Evolutionary conservation across 1,140 invertebrate species (phyloP), one percentile per base, ranked within the genome.

Genomic region (Stegodyphus dumicola): DNA sequence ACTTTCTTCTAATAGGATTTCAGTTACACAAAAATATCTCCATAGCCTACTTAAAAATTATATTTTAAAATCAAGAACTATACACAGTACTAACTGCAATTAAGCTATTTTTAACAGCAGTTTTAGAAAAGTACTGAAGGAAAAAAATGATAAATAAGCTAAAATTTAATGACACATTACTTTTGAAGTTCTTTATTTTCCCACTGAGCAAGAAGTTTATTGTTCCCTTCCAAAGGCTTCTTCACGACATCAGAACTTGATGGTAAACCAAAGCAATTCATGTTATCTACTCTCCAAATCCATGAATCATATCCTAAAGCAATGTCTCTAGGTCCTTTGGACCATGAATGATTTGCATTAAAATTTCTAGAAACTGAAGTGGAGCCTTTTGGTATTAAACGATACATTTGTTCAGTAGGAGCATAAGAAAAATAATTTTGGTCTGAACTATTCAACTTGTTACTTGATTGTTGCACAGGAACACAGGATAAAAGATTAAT

Each of bases 401-500:
- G 60, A 70, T 85, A 85, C 79, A 83, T 74, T 13, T 74, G 56
- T 53, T 60, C 33, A 56, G 6, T 71, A 15, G 70, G 18, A 54
- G 48, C 13, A 52, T 17, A 33, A 11, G 53, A 48, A 65, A 75
- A 65, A 67, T 83, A 83, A 54, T 83, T 83, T 53, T 56, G 66
- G 53, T 70, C 33, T 33, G 33, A 33, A 33, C 33, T 33, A 33
- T 33, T 81, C 49, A 65, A 48, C 18, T 53, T 65, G 33, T 6
- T 74, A 18, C 1, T 18, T 51, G 69, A 49, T 10, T 79, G 77
- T 52, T 86, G 66, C 4, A 52, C 70, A 49, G 85, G 85, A 67
- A 60, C 69, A 80, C 77, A 86, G 52, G 87, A 87, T 53, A 87
- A 75, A 13, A 87, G 78, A 67, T 87, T 87, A 15, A 87, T 87